Conservation (phyloP, 64 coral and sea anemone genomes). For the Exaiptasia diaphana region DNA sequence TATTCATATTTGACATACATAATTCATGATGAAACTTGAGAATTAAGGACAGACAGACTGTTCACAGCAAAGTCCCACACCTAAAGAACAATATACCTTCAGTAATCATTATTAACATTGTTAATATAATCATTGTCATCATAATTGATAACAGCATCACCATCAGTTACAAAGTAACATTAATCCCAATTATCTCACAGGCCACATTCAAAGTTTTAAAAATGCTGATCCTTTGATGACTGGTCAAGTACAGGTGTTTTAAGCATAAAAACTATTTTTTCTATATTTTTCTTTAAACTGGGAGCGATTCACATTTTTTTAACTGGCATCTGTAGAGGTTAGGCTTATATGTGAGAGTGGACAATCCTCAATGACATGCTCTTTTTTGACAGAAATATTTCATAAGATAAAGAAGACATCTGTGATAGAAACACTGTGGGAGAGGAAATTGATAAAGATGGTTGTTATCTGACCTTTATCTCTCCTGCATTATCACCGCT, state of each 20-base stretch:
- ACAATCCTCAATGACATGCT: too few species aligned
- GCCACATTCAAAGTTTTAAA: not conserved
- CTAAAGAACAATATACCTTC: not conserved
- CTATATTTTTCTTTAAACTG: too few species aligned
- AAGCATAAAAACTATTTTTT: too few species aligned
- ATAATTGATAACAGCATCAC: not conserved
- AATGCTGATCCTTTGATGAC: not conserved
- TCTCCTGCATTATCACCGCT: slow-evolving; percentile 85
- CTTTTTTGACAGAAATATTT: too few species aligned
- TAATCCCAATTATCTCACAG: not conserved
- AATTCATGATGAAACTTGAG: not conserved
- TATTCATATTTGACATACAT: not conserved
- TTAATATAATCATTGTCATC: not conserved
- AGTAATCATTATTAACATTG: not conserved
- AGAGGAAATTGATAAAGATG: too few species aligned
- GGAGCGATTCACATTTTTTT: too few species aligned
- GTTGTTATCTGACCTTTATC: slow-evolving; percentile 95
- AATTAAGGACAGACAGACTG: slow-evolving; percentile 36
- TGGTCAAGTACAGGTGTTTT: not conserved
- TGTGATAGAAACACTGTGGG: not conserved
- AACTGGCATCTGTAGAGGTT: too few species aligned
- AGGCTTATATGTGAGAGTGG: too few species aligned
- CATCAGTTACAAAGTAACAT: not conserved
- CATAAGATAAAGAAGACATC: too few species aligned
- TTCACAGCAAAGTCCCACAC: slow-evolving; percentile 77